Evolutionary conservation across 1,140 invertebrate genomes (phyloP), one percentile per base, ranked within the genome.

Genomic region (Drosophila paulistorum): DNA sequence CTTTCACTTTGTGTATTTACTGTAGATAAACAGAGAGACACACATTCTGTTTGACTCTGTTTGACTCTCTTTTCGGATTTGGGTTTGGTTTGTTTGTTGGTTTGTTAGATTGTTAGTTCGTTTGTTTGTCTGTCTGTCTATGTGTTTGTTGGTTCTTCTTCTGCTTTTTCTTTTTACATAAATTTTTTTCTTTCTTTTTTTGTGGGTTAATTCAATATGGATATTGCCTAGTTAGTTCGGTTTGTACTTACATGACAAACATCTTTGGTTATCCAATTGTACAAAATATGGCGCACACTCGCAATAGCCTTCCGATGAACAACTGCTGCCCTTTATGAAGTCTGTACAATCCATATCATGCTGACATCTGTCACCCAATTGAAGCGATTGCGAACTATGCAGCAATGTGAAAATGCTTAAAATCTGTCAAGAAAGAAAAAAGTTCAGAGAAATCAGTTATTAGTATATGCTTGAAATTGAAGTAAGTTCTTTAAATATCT

Each of bases 211-310:
- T 65, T 70, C 87, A 87, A 87, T 80, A 79, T 87, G 77, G 82
- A 87, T 77, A 68, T 72, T 81, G 74, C 73, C 84, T 60, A 69
- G 55, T 61, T 65, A 55, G 17, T 14, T 14, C 7, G 45, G 14
- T 20, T 39, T 13, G 7, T 79, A 94, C 94, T 95, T 92, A 95
- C 95, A 95, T 92, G 95, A 94, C 74, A 96, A 91, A 92, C 95
- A 96, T 39, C 91, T 92, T 20, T 94, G 95, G 48, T 92, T 92
- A 89, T 96, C 95, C 82, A 94, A 93, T 78, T 93, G 93, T 2
- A 95, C 95, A 85, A 93, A 95, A 83, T 94, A 96, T 30, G 95
- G 94, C 76, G 94, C 93, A 90, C 95, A 96, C 33, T 94, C 93
- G 90, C 95, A 96, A 80, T 93, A 92, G 55, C 95, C 95, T 68